These are phyloP conservation scores for Hetaerina titia DNA, from an alignment of 2,888 invertebrate genomes.

Conservation along the genomic window DNA sequence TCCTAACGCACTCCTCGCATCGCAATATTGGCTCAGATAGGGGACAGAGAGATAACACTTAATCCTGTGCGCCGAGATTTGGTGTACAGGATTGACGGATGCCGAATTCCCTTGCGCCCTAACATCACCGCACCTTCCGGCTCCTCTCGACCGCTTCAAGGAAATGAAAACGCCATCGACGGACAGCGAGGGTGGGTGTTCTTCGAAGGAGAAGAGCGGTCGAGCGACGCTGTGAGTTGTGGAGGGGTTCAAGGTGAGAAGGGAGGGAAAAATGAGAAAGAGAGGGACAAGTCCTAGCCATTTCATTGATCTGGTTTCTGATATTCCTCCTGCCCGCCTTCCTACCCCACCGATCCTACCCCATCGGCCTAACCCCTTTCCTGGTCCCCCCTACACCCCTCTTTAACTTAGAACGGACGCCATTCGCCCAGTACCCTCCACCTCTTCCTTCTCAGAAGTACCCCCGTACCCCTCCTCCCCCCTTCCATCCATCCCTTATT, in stretches of 20 bases:
- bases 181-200: not conserved
- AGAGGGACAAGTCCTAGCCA: not conserved
- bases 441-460: not conserved
- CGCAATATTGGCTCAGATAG: not conserved
- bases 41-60: not conserved
- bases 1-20: not conserved
- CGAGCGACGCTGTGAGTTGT: not conserved
- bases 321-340: constrained; percentile 16
- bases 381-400: not conserved
- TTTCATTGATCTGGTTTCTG: constrained; percentile 59
- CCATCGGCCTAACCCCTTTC: not conserved
- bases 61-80: not conserved
- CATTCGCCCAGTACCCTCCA: not conserved
- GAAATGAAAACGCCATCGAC: not conserved
- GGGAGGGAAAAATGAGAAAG: not conserved
- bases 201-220: not conserved
- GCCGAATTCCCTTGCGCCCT: not conserved
- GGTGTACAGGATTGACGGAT: not conserved
- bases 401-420: not conserved
- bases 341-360: not conserved
- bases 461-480: not conserved
- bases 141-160: not conserved
- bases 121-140: not conserved
- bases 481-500: not conserved
- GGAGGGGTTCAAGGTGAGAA: not conserved